A percentile compares a stretch with the other conserved stretches of the same genome.
Conservation (phyloP, 2,888 invertebrate species). For the Chymomyza fuscimana region DNA sequence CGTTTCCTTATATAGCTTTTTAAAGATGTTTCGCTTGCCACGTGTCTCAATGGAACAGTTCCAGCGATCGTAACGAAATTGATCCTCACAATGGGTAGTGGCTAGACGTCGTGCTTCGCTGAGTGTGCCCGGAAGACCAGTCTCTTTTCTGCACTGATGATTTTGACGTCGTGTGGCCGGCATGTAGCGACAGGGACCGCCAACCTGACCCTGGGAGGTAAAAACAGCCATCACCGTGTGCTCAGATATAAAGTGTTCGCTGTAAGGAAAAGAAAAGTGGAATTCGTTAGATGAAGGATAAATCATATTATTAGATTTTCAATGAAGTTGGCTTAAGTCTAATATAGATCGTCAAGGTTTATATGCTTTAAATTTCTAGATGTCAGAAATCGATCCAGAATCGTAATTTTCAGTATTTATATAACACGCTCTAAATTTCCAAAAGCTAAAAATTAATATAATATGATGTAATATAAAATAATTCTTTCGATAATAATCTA, state of each 20-base stretch:
- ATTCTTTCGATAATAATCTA: too few species aligned
- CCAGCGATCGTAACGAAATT: conserved; percentile 86
- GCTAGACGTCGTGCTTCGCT: conserved; percentile 83
- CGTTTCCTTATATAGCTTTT: conserved; percentile 79
- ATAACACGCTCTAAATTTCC: too few species aligned
- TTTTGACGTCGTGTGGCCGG: conserved; percentile 83
- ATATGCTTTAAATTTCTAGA: too few species aligned
- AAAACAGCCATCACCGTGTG: conserved; percentile 80
- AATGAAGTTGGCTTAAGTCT: too few species aligned
- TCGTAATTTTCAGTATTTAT: too few species aligned
- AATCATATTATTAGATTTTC: too few species aligned
- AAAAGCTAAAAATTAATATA: too few species aligned
- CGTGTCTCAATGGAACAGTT: conserved; percentile 84
- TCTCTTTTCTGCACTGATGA: conserved; percentile 83
- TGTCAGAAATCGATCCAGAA: too few species aligned
- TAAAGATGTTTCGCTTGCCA: conserved; percentile 82
- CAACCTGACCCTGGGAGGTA: conserved; percentile 77
- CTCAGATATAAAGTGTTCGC: conserved; percentile 78
- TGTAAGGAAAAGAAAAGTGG: conserved; percentile 28
- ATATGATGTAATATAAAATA: too few species aligned
- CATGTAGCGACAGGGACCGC: conserved; percentile 83
- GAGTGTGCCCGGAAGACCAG: conserved; percentile 81
- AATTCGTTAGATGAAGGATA: neutral
- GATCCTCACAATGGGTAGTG: conserved; percentile 83
- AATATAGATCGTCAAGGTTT: too few species aligned